A percentile compares a stretch with the other conserved stretches of the same genome.
phyloP scores from a whole-genome alignment of 1,140 invertebrate genomes.

The Arctopsyche grandis region DNA sequence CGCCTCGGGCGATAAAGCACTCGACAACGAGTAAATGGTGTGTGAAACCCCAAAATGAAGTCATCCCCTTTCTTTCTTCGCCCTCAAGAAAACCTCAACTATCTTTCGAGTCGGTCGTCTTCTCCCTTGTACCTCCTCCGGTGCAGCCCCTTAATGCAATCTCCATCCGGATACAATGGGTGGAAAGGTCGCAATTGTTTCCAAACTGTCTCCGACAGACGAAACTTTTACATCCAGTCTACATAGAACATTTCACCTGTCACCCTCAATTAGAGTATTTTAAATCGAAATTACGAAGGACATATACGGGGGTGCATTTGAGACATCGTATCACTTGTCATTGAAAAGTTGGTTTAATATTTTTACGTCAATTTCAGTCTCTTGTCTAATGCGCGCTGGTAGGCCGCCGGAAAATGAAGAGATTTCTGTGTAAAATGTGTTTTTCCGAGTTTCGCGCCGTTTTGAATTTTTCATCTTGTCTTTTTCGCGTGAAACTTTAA shows the following conservation, averaged over 20 bases:
- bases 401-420: slow-evolving; percentile 15
- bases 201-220: slow-evolving; percentile 19
- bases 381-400: background rate
- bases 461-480: slow-evolving; percentile 31
- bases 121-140: background rate
- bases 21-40: slow-evolving; percentile 37
- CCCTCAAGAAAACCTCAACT: background rate
- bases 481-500: slow-evolving; percentile 25
- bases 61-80: slow-evolving; percentile 26
- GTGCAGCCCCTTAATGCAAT: background rate
- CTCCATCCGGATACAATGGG: background rate
- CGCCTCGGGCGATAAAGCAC: slow-evolving; percentile 41
- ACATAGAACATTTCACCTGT: background rate
- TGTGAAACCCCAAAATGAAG: slow-evolving; percentile 43
- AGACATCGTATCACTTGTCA: background rate
- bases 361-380: slow-evolving; percentile 11
- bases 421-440: slow-evolving; percentile 26
- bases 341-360: slow-evolving; percentile 20
- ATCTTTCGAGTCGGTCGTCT: background rate
- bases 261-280: background rate
- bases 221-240: background rate
- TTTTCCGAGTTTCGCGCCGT: slow-evolving; percentile 20
- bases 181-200: slow-evolving; percentile 19
- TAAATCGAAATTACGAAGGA: background rate
- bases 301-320: no score